Base-by-base conservation (phyloP, 2,113 vertebrate genomes). In the Grammomys surdaster region DNA sequence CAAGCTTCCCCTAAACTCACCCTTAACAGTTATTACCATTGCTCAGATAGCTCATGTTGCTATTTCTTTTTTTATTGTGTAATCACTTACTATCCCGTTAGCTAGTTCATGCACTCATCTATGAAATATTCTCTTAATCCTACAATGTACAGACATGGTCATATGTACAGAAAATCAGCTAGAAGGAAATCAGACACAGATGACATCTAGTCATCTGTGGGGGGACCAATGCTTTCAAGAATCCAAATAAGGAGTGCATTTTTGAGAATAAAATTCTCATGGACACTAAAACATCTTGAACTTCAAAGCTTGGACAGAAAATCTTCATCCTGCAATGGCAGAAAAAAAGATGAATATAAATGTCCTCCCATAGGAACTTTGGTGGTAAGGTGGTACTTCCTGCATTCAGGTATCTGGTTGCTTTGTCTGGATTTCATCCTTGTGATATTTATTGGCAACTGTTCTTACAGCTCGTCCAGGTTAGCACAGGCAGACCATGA, bases 201-300 rank as follows among this genome's bases (percentile, higher is more conserved):
- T 43, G 48, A 3, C 43, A 33, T 60, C 33, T 86, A 78, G n/a
- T 40, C n/a, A n/a, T n/a, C n/a, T n/a, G n/a, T 80, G 17, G 12
- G 72, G 33, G 22, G 24, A 88, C 36, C 56, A 48, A 24, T 80
- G 31, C 69, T 95, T 91, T 67, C 36, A 73, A 73, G 78, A 60
- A 77, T 78, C 77, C 77, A 93, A 75, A 91, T 84, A 89, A 88
- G 33, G 78, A 81, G 43, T 24, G 77, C 40, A 67, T 28, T 19
- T 10, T 40, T 78, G 36, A 89, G 63, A 96, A 93, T 13, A 19
- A 85, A 81, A 89, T 89, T 76, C 65, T 43, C n/a, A 1, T 78
- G 40, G 75, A 33, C 75, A 81, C 73, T 82, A 67, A 96, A 33
- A 89, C 92, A 82, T 48, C 10, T 82, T 88, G 54, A 88, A 73